phyloP scores from a whole-genome alignment of 2,113 vertebrate genomes.

The Hippoglossus stenolepis region DNA sequence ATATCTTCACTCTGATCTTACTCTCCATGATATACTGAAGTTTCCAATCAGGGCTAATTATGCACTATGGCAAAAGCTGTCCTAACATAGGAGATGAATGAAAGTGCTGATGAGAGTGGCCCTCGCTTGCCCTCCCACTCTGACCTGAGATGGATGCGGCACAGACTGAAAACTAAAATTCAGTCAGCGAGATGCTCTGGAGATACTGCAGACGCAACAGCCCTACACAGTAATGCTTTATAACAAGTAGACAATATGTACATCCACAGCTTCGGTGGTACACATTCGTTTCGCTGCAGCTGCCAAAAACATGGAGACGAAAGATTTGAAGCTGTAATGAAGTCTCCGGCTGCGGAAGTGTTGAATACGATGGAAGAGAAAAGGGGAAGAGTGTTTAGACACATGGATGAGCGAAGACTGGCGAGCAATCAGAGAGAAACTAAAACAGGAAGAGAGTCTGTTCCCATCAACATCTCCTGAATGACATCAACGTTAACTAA shows the following conservation, averaged over 20 bases:
- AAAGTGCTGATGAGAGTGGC: slow-evolving; percentile 68
- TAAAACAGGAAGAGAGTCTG: slow-evolving; percentile 74
- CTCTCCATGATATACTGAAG: slow-evolving; percentile 52
- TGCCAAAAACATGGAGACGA: not conserved
- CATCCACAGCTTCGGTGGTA: slow-evolving; percentile 14
- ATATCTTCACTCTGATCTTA: slow-evolving; percentile 39
- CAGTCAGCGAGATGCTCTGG: slow-evolving; percentile 17
- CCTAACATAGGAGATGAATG: slow-evolving; percentile 74
- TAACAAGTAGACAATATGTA: not conserved
- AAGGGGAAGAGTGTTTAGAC: slow-evolving; percentile 67
- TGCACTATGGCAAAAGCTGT: slow-evolving; percentile 60
- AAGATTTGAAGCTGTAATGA: slow-evolving; percentile 26
- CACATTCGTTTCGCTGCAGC: slow-evolving; percentile 40
- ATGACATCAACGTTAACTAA: slow-evolving; percentile 68
- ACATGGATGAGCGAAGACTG: slow-evolving; percentile 67
- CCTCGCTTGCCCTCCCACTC: slow-evolving; percentile 54
- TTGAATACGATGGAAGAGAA: slow-evolving; percentile 35
- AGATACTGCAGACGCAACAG: slow-evolving; percentile 20
- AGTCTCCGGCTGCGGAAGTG: not conserved
- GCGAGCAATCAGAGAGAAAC: slow-evolving; percentile 73
- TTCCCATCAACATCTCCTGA: slow-evolving; percentile 64
- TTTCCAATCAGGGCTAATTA: slow-evolving; percentile 72
- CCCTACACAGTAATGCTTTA: slow-evolving; percentile 5
- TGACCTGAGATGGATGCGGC: slow-evolving; percentile 45
- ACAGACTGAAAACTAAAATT: slow-evolving; percentile 29